Percentiles rank a stretch among this genome's conserved stretches.
These are phyloP conservation scores for Pseudococcus longispinus DNA, from an alignment of 2,888 invertebrate species.

Conservation along the genomic window DNA sequence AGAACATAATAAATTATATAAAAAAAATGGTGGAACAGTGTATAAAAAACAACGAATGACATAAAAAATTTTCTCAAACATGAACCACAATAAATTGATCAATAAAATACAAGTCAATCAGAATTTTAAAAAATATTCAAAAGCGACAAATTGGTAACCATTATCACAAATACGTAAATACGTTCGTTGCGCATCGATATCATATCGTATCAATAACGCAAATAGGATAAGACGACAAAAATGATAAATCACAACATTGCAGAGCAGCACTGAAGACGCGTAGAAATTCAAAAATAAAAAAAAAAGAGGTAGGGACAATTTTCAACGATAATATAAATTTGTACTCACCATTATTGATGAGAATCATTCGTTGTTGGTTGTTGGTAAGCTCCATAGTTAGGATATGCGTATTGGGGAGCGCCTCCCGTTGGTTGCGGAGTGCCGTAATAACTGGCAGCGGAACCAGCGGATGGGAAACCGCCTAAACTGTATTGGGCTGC, in stretches of 20 bases:
- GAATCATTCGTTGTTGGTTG: constrained; percentile 52
- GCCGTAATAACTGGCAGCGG: constrained; percentile 41
- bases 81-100: neutral
- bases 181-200: constrained; percentile 2
- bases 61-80: constrained; percentile 23
- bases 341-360: constrained; percentile 56
- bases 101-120: constrained; percentile 29
- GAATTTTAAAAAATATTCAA: neutral
- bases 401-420: constrained; percentile 52
- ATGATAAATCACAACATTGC: constrained; percentile 46
- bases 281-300: neutral
- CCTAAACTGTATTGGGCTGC: constrained; percentile 45
- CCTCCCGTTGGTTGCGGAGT: constrained; percentile 34
- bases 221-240: constrained; percentile 28
- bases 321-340: neutral
- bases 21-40: neutral
- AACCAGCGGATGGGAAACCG: constrained; percentile 26
- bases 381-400: constrained; percentile 53
- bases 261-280: constrained; percentile 36
- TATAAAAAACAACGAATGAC: constrained; percentile 26
- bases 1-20: constrained; percentile 43
- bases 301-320: neutral
- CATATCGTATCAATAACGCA: neutral
- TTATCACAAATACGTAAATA: constrained; percentile 12
- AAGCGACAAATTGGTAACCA: constrained; percentile 39